Percentiles rank a stretch among this genome's conserved stretches.
phyloP scores from a whole-genome alignment of 2,797 vertebrate species.

The Anisognathus igniventris region DNA sequence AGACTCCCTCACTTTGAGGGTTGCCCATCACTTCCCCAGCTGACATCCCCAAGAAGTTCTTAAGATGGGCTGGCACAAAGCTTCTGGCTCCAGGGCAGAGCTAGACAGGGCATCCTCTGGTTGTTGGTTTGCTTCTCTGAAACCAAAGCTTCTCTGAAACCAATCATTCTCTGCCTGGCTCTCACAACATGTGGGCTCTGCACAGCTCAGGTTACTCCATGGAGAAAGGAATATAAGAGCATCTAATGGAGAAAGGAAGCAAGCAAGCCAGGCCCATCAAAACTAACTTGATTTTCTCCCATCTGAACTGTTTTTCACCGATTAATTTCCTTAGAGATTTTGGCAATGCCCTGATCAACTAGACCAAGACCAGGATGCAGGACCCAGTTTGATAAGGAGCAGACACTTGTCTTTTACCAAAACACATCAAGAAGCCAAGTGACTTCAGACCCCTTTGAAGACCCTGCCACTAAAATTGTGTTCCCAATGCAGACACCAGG shows the following conservation, averaged over 20 bases:
- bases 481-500: not conserved
- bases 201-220: not conserved
- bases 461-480: not conserved
- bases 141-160: not conserved
- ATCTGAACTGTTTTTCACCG: not conserved
- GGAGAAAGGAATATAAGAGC: not conserved
- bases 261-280: not conserved
- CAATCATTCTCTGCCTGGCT: not conserved
- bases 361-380: not conserved
- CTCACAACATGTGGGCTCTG: not conserved
- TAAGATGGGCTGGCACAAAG: not conserved
- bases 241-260: not conserved
- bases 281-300: not conserved
- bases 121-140: not conserved
- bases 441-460: rapidly evolving
- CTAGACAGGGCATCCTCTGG: not conserved
- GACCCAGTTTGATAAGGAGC: not conserved
- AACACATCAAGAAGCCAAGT: not conserved
- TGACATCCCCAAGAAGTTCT: not conserved
- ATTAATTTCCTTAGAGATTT: not conserved
- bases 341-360: not conserved
- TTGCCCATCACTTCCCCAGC: not conserved
- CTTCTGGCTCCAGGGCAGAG: not conserved
- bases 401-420: not conserved
- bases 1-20: not conserved